Base-by-base conservation (phyloP, 2,888 invertebrate genomes). In the Spisula solida region DNA sequence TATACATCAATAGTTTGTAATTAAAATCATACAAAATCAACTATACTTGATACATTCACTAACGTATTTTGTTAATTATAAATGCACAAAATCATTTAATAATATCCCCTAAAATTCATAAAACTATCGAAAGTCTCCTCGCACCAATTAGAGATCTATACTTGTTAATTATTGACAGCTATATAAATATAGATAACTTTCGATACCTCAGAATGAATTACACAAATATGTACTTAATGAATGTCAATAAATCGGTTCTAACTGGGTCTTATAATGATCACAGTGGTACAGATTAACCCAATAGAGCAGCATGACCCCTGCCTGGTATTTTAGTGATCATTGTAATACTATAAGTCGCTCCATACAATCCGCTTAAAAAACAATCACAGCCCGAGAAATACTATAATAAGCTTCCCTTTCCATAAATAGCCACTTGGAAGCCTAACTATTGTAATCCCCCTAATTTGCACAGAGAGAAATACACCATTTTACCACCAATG, bases 191-290 rank as follows among this genome's bases (percentile, higher is more conserved):
- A 16, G 41, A 2, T 41, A 41, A 41, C 2, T 41, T 41, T 41
- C 8, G 41, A 41, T 41, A 41, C 10, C 16, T 51, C 16, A 16
- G 51, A 8, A 51, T 25, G 12, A 25, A 56, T 16, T 25, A 25
- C 60, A 66, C 60, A 66, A 66, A 66, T 66, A 66, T 25, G 60
- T 66, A 66, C 60, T 66, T 66, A 25, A 66, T 25, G 20, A 4
- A 25, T 25, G n/a, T 66, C n/a, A 66, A 66, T 66, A 66, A 25
- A 66, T 66, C 25, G 25, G 12, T 25, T n/a, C 60, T 25, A 66
- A 66, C 25, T 25, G 60, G n/a, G 60, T n/a, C 60, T n/a, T 66
- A 25, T 25, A 66, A 25, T 6, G 60, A 66, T 2, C 60, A 25
- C 60, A 10, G 12, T 66, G 56, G n/a, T 25, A 66, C 60, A 25